These are phyloP conservation scores for Oxyruncus cristatus DNA, from an alignment of 2,113 vertebrate species.

Conservation along the genomic window DNA sequence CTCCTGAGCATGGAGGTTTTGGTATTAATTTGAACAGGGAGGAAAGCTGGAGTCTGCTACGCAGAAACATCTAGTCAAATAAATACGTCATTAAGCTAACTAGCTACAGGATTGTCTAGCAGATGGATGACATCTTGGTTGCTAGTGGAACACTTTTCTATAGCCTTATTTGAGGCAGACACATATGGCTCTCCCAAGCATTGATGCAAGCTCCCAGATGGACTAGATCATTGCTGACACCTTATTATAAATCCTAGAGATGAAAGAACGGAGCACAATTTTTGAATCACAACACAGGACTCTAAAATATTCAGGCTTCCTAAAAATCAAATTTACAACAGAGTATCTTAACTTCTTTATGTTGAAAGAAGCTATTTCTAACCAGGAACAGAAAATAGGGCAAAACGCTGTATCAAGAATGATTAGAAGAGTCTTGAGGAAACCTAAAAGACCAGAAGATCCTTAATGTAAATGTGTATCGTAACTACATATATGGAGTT, in stretches of 20 bases:
- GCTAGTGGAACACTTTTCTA: slow-evolving; percentile 64
- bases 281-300: slow-evolving; percentile 48
- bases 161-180: slow-evolving; percentile 67
- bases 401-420: background rate
- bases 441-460: background rate
- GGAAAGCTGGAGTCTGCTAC: slow-evolving; percentile 2
- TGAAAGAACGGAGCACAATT: slow-evolving; percentile 64
- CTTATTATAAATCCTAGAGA: slow-evolving; percentile 63
- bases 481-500: background rate
- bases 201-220: slow-evolving; percentile 68
- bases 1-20: background rate
- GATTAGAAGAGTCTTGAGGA: background rate
- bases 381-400: background rate
- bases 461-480: background rate
- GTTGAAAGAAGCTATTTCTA: slow-evolving; percentile 2
- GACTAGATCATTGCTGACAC: slow-evolving; percentile 66
- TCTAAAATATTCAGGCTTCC: slow-evolving; percentile 47
- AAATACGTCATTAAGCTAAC: slow-evolving; percentile 65
- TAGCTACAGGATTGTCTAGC: slow-evolving; percentile 64
- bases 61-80: slow-evolving; percentile 49
- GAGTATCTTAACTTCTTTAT: background rate
- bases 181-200: slow-evolving; percentile 67
- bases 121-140: slow-evolving; percentile 69
- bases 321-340: slow-evolving; percentile 35
- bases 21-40: slow-evolving; percentile 16